Evolutionary conservation across 2,113 vertebrate genomes (phyloP).

Genomic region (Penelope pileata): DNA sequence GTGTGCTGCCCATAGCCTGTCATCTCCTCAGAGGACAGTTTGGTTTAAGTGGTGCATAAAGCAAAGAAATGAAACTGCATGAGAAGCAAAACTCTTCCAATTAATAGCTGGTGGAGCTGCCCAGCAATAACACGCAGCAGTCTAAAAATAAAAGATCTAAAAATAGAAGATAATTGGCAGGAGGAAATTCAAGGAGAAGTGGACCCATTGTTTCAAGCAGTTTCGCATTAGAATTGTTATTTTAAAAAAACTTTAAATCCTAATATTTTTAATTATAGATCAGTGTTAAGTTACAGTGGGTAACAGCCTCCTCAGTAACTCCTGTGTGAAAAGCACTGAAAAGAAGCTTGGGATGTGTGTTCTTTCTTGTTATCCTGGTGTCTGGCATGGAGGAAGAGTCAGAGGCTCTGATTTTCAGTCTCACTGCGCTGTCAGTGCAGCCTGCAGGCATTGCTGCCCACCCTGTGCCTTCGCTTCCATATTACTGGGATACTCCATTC

Average conservation of each 20-base stretch:
- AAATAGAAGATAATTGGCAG: conserved; percentile 63
- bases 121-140: conserved; percentile 29
- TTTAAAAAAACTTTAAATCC: neutral
- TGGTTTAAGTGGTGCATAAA: neutral
- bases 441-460: neutral
- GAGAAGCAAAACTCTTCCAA: conserved; percentile 28
- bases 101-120: conserved; percentile 29
- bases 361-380: neutral
- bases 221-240: neutral
- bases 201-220: neutral
- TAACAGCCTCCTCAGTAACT: neutral
- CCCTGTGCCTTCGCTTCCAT: neutral
- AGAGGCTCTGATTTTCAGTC: neutral
- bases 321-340: neutral
- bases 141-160: conserved; percentile 66
- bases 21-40: neutral
- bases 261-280: neutral
- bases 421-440: neutral
- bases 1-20: neutral
- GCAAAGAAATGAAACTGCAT: conserved; percentile 3
- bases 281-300: neutral
- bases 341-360: neutral
- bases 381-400: neutral
- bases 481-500: neutral
- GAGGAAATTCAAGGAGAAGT: conserved; percentile 57